These are phyloP conservation scores for Rhabdornis inornatus DNA, from an alignment of 2,113 vertebrate species.

Conservation along the genomic window DNA sequence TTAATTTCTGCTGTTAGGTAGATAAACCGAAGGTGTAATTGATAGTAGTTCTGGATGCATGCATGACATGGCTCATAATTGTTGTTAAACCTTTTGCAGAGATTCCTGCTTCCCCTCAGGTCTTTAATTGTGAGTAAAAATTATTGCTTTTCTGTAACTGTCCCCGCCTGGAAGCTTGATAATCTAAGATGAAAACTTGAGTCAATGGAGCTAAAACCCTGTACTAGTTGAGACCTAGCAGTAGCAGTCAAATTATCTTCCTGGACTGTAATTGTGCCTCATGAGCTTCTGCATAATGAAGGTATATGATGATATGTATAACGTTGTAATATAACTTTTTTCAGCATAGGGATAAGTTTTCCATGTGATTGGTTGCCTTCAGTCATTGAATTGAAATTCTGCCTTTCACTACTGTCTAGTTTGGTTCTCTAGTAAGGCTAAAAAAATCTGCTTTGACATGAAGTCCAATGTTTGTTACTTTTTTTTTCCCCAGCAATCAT, in stretches of 20 bases:
- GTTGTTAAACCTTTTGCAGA: background rate
- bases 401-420: background rate
- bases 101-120: background rate
- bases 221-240: background rate
- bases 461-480: background rate
- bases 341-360: background rate
- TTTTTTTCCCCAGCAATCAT: background rate
- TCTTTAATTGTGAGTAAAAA: background rate
- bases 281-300: background rate
- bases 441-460: background rate
- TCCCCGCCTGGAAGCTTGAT: background rate
- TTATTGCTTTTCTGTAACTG: background rate
- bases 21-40: background rate
- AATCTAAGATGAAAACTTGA: background rate
- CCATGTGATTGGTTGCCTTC: background rate
- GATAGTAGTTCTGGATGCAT: background rate
- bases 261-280: accelerated
- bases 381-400: background rate
- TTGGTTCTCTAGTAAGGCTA: background rate
- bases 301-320: accelerated
- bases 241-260: background rate
- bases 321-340: background rate
- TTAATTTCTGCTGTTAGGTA: background rate
- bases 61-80: background rate
- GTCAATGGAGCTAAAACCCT: background rate